Evolutionary conservation across 2,797 vertebrate species (phyloP).

Genomic region (Siniperca obscura): DNA sequence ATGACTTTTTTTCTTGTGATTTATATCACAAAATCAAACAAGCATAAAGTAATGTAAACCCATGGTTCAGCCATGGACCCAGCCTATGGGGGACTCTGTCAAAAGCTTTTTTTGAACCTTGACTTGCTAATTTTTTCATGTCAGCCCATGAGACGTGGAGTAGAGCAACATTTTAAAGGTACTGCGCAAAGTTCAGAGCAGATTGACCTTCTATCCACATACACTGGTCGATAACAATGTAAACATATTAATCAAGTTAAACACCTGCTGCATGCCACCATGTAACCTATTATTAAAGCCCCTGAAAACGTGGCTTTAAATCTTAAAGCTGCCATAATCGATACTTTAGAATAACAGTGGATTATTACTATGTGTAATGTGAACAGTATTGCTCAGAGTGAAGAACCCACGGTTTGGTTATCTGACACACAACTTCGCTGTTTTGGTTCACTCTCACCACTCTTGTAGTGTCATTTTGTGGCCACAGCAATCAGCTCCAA

Average conservation of each 20-base stretch:
- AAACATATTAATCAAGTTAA: constrained; percentile 9
- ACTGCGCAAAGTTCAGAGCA: neutral
- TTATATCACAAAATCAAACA: neutral
- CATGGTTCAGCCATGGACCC: neutral
- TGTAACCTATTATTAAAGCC: neutral
- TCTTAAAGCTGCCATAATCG: neutral
- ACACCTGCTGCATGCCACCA: neutral
- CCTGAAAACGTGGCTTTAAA: neutral
- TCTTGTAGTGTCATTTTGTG: no score
- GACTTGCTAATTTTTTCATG: neutral
- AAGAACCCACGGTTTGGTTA: neutral
- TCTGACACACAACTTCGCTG: neutral
- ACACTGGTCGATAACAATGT: neutral
- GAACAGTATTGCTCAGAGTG: neutral
- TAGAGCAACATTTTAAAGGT: neutral
- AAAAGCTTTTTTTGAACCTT: neutral
- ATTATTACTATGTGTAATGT: neutral
- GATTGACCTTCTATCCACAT: constrained; percentile 15
- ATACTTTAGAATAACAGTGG: neutral
- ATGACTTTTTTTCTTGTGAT: neutral
- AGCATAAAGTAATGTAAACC: neutral
- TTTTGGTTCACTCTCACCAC: neutral
- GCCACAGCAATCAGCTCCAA: neutral
- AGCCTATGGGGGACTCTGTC: neutral
- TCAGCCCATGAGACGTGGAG: neutral